These are phyloP conservation scores for Rhizomys pruinosus DNA, from an alignment of 2,113 vertebrate species.

Conservation along the genomic window DNA sequence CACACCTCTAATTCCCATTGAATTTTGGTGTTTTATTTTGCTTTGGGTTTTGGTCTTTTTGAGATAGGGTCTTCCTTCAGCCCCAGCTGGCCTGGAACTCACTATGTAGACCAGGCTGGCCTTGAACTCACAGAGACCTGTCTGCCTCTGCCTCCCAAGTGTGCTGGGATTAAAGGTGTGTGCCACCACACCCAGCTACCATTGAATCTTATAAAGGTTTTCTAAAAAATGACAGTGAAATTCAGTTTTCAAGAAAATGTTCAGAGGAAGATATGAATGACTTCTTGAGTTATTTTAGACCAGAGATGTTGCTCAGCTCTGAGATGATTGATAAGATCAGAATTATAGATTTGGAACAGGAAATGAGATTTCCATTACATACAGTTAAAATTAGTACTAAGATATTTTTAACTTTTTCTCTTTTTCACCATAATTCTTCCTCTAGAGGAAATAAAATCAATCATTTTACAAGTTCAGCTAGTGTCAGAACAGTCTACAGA, in stretches of 20 bases:
- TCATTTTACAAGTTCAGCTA: conserved; percentile 41
- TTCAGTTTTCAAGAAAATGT: conserved; percentile 52
- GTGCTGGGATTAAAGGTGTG: too few relatives aligned
- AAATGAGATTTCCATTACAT: conserved; percentile 73
- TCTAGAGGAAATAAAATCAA: conserved; percentile 51
- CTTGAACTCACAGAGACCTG: too few relatives aligned
- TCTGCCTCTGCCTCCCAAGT: too few relatives aligned
- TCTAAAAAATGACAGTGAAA: conserved; percentile 24
- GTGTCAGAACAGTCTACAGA: neutral
- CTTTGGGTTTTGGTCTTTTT: too few relatives aligned
- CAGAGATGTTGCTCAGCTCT: conserved; percentile 38
- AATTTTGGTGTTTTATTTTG: too few relatives aligned
- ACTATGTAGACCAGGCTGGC: too few relatives aligned
- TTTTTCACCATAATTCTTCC: conserved; percentile 58
- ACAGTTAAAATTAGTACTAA: conserved; percentile 74
- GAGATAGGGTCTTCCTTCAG: too few relatives aligned
- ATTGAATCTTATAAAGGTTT: conserved; percentile 9
- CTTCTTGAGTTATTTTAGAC: conserved; percentile 70
- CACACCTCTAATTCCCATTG: neutral
- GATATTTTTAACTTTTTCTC: conserved; percentile 69
- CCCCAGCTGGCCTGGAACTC: too few relatives aligned
- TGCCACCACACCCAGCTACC: too few relatives aligned
- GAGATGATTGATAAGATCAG: conserved; percentile 67
- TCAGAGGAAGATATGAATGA: neutral
- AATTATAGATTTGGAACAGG: conserved; percentile 68